Conservation (phyloP, 1,140 invertebrate genomes). For the Subanguina moxae region DNA sequence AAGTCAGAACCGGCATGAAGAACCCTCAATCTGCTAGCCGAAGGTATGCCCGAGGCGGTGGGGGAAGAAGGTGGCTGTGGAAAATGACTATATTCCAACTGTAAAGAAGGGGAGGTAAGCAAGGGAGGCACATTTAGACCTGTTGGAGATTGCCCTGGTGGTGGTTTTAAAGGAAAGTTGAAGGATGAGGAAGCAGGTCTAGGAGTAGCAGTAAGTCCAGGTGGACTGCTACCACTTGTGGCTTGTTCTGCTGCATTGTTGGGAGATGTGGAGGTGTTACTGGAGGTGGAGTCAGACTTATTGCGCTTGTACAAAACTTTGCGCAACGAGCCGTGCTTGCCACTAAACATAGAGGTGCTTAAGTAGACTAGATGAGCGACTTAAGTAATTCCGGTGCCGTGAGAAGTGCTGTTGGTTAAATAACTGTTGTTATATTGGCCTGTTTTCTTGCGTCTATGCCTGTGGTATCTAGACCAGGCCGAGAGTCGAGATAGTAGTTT, state of each 20-base stretch:
- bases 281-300: neutral
- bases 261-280: neutral
- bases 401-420: neutral
- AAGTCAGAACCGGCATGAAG: neutral
- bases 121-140: neutral
- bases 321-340: slow-evolving; percentile 3
- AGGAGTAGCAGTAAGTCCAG: neutral
- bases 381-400: neutral
- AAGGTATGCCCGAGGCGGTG: neutral
- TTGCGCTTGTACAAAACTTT: neutral
- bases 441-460: neutral
- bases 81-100: neutral
- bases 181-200: neutral
- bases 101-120: neutral
- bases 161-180: neutral
- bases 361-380: neutral
- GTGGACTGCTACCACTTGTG: neutral
- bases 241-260: neutral
- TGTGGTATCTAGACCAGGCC: neutral
- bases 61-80: neutral
- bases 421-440: neutral
- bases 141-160: neutral
- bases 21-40: neutral
- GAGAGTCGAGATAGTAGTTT: no score
- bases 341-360: neutral